Percentiles rank a stretch among this genome's conserved stretches.
Evolutionary conservation across 2,113 vertebrate genomes (phyloP).

Genomic region (Suricata suricatta): DNA sequence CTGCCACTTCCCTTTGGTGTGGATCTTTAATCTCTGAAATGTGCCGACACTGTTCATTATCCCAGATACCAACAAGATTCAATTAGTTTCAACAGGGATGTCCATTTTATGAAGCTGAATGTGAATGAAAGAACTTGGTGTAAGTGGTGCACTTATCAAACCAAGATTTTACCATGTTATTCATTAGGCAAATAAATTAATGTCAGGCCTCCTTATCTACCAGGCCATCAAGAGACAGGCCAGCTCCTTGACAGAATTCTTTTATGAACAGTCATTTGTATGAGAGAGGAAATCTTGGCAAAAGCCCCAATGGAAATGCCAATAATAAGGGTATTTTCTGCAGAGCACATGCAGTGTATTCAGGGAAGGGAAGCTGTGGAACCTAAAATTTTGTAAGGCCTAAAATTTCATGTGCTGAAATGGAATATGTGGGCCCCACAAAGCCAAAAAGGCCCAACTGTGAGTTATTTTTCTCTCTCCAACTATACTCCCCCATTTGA

Average conservation of each 20-base stretch:
- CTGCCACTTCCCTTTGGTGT: conserved; percentile 44
- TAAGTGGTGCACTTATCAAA: conserved; percentile 66
- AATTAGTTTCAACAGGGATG: conserved; percentile 64
- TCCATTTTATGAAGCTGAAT: conserved; percentile 57
- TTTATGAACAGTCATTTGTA: conserved; percentile 60
- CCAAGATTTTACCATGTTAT: conserved; percentile 59
- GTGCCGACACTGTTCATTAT: conserved; percentile 66
- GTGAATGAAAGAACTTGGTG: conserved; percentile 64
- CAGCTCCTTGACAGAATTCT: conserved; percentile 63
- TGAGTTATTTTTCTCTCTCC: background rate
- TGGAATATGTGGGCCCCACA: background rate
- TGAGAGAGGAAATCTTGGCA: conserved; percentile 32
- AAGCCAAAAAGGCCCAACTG: background rate
- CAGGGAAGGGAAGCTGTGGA: background rate
- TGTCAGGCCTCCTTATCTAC: conserved; percentile 58
- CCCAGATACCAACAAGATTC: conserved; percentile 55
- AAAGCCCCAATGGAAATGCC: conserved; percentile 5
- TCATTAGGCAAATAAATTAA: conserved; percentile 76
- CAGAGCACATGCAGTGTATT: background rate
- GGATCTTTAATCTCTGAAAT: conserved; percentile 59
- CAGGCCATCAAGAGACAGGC: conserved; percentile 56
- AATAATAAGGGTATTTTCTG: conserved; percentile 14
- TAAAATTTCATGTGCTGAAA: background rate
- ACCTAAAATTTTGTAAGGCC: background rate
- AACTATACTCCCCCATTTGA: background rate